Conservation (phyloP, 1,140 invertebrate genomes). For the Drosophila subpulchrella region DNA sequence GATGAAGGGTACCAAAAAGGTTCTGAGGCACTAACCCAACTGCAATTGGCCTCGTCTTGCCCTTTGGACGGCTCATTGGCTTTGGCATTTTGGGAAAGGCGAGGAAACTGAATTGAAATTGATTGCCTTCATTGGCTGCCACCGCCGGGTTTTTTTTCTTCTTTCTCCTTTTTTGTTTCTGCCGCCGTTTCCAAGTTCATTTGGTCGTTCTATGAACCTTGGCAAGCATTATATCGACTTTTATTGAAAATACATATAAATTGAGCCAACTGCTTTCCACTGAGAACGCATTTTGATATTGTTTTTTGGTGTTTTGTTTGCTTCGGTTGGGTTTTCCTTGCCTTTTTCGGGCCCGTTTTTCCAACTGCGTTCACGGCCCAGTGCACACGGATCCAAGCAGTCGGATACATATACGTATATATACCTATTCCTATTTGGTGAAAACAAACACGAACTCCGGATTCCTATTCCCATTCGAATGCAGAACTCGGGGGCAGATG, state of each 20-base stretch:
- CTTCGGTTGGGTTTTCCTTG: slow-evolving; percentile 41
- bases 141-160: slow-evolving; percentile 13
- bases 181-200: slow-evolving; percentile 70
- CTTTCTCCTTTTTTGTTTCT: slow-evolving; percentile 35
- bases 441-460: slow-evolving; percentile 76
- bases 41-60: slow-evolving; percentile 77
- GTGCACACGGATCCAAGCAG: slow-evolving; percentile 56
- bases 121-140: slow-evolving; percentile 76
- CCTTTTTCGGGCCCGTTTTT: slow-evolving; percentile 48
- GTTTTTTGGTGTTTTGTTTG: slow-evolving; percentile 42
- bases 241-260: slow-evolving; percentile 81
- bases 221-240: slow-evolving; percentile 76
- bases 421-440: slow-evolving; percentile 57
- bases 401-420: slow-evolving; percentile 21
- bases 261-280: slow-evolving; percentile 63
- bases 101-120: slow-evolving; percentile 79
- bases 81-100: slow-evolving; percentile 61
- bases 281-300: slow-evolving; percentile 48
- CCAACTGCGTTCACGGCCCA: slow-evolving; percentile 63
- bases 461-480: slow-evolving; percentile 57
- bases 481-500: slow-evolving; percentile 71
- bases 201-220: slow-evolving; percentile 79
- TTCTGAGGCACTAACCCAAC: slow-evolving; percentile 43
- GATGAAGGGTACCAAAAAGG: slow-evolving; percentile 51
- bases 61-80: slow-evolving; percentile 77